Conservation (phyloP, 2,888 invertebrate species). For the Heterodera filipjevi region DNA sequence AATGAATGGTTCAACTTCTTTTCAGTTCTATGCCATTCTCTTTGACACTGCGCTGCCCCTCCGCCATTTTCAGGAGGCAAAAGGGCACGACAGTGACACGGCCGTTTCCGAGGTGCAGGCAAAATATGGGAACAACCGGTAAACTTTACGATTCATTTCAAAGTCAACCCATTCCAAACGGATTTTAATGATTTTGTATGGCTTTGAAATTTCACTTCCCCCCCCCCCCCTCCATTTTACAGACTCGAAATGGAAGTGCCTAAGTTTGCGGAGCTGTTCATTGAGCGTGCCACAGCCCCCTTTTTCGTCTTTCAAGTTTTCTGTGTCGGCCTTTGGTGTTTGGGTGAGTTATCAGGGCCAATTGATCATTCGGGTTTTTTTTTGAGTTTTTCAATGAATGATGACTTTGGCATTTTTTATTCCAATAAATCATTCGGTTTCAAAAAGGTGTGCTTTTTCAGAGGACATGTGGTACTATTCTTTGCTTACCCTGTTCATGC, state of each 20-base stretch:
- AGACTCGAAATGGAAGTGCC: conserved; percentile 84
- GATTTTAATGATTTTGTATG: too few species aligned
- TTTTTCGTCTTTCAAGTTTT: conserved; percentile 99
- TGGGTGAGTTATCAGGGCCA: conserved; percentile 66
- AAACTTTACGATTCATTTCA: conserved; percentile 55
- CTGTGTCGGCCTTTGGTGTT: conserved; percentile 96
- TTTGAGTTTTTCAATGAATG: too few species aligned
- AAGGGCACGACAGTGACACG: conserved; percentile 83
- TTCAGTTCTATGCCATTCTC: conserved; percentile 77
- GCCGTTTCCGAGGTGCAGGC: conserved; percentile 78
- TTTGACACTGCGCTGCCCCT: conserved; percentile 76
- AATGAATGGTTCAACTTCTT: background rate
- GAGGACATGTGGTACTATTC: conserved; percentile 75
- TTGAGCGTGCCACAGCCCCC: conserved; percentile 95
- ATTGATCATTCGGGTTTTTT: too few species aligned
- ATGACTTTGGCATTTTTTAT: too few species aligned
- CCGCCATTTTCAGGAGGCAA: conserved; percentile 71
- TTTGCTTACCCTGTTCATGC: conserved; percentile 62
- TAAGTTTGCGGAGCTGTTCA: conserved; percentile 92
- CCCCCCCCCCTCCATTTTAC: conserved; percentile 45
- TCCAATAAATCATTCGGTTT: too few species aligned
- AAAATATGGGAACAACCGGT: conserved; percentile 89
- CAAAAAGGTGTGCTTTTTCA: too few species aligned
- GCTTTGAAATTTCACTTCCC: background rate
- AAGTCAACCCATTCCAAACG: too few species aligned